Conservation (phyloP, 2,113 vertebrate species). For the Narcine bancroftii region DNA sequence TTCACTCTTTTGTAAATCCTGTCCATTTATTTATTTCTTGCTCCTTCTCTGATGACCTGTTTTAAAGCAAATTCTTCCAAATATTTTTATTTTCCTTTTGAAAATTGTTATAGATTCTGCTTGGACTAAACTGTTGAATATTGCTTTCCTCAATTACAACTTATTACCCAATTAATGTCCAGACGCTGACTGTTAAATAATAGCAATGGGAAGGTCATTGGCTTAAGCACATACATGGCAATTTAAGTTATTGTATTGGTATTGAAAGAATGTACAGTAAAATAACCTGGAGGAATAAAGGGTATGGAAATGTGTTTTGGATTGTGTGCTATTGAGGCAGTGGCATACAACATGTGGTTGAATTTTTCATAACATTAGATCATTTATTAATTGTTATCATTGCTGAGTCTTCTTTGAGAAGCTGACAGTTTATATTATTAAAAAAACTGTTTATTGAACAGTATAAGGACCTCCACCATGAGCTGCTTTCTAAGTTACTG, state of each 20-base stretch:
- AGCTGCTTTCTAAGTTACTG: neutral
- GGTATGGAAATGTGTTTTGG: neutral
- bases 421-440: neutral
- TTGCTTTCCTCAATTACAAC: neutral
- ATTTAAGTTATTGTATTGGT: neutral
- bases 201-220: neutral
- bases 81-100: neutral
- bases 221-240: neutral
- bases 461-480: neutral
- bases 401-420: neutral
- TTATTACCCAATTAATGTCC: neutral
- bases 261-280: neutral
- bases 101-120: neutral
- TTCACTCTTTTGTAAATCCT: neutral
- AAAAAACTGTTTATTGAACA: neutral
- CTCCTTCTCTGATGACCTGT: neutral
- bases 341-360: neutral
- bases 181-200: neutral
- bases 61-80: neutral
- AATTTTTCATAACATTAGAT: neutral
- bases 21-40: neutral
- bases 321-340: too few relatives aligned
- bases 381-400: neutral
- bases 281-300: neutral
- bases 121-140: neutral